Percentiles rank a stretch among this genome's conserved stretches.
Conservation (phyloP, 2,113 vertebrate species). For the Desmodus rotundus region DNA sequence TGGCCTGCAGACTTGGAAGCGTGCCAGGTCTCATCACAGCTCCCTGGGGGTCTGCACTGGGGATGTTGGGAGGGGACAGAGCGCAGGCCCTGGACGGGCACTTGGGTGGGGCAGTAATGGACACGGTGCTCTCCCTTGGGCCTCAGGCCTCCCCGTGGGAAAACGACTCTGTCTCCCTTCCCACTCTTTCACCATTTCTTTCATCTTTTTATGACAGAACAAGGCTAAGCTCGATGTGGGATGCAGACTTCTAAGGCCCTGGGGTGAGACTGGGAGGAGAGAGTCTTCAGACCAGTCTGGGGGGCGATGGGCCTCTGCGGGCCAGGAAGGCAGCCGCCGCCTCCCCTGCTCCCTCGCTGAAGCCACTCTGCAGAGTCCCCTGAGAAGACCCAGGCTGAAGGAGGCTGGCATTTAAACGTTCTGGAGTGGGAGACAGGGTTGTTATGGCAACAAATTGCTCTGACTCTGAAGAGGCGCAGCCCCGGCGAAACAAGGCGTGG, state of each 20-base stretch:
- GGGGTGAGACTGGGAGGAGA: neutral
- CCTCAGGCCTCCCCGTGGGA: neutral
- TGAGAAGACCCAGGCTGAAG: neutral
- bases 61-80: neutral
- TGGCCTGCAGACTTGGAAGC: neutral
- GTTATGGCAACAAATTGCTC: constrained; percentile 82
- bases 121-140: too few species aligned
- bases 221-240: rapidly evolving
- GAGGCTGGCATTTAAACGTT: neutral
- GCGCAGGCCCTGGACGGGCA: too few species aligned
- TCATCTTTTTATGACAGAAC: rapidly evolving
- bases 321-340: neutral
- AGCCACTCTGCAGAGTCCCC: neutral
- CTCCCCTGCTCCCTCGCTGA: rapidly evolving
- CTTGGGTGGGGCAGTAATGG: too few species aligned
- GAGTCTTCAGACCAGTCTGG: neutral
- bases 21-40: too few species aligned
- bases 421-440: constrained; percentile 70
- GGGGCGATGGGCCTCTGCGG: neutral
- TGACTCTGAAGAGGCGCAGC: constrained; percentile 65
- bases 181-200: rapidly evolving
- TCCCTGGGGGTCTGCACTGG: rapidly evolving
- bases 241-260: neutral
- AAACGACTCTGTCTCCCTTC: rapidly evolving
- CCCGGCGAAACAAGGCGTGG: constrained; percentile 45